Evolutionary conservation across 2,888 invertebrate genomes (phyloP), one percentile per base, ranked within the genome.

Genomic region (Trisateles emortualis): DNA sequence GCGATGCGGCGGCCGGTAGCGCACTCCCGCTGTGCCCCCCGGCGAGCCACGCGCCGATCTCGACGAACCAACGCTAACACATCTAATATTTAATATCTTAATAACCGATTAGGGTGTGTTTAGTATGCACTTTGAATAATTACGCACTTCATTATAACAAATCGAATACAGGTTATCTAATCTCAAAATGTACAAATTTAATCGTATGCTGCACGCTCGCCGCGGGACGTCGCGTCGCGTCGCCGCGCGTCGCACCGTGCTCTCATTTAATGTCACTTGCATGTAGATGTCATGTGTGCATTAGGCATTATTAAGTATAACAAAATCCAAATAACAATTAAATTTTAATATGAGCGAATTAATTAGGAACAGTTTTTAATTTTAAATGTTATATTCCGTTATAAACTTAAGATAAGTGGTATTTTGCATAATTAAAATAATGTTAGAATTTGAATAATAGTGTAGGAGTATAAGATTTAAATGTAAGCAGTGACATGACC

Each of bases 11-110:
- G 16, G 53, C 79, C 90, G 81, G 90, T 90, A 90, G 91, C 88
- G 80, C 78, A 81, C 72, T 44, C 90, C 90, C 82, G 90, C 88
- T 86, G 88, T 57, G 88, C 78, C 79, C 83, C 91, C 91, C 78
- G 88, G 73, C 58, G 87, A 56, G 89, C 56, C 79, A 76, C 82
- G 84, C 83, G 83, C 79, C 78, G 62, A 70, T 68, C 76, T 72
- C 66, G 59, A 48, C 67, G 55, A 66, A 72, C 64, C 64, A 65
- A 71, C 53, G 39, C 47, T 39, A 76, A 73, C 79, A 72, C 71
- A 60, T 72, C 72, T 80, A 81, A 87, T 89, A 88, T 88, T 84
- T 91, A 90, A 91, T 90, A 91, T 88, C 91, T 88, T 90, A 90
- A 92, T 92, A 90, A 88, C 85, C 82, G 79, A 83, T 91, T 85